Conservation (phyloP, 92 coral and sea anemone species). For the Virgularia gustaviana region DNA sequence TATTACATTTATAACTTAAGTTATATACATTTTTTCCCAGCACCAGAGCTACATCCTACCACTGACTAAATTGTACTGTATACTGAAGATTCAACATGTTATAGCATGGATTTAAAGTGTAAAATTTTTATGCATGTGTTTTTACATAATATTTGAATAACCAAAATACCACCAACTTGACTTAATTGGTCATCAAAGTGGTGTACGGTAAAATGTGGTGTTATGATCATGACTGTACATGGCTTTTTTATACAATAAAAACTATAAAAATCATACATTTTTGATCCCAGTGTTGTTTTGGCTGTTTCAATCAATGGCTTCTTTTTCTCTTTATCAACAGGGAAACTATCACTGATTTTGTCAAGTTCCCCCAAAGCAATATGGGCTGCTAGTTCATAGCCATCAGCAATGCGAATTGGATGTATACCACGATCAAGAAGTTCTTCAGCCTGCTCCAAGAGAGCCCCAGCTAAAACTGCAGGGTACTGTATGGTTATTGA, state of each 20-base stretch:
- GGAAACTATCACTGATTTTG: slow-evolving; percentile 85
- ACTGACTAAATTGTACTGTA: no score
- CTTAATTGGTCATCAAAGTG: background rate
- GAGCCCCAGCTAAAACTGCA: slow-evolving; percentile 97
- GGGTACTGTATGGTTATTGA: no score
- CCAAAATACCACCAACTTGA: no score
- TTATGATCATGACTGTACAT: no score
- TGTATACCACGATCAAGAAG: slow-evolving; percentile 97
- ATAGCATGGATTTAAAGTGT: no score
- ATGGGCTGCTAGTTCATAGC: slow-evolving; percentile 95
- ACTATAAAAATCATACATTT: slow-evolving; percentile 65
- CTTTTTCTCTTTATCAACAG: slow-evolving; percentile 70
- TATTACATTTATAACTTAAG: no score
- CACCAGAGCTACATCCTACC: no score
- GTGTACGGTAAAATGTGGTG: no score
- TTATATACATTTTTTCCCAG: no score
- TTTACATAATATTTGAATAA: no score
- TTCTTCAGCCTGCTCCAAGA: slow-evolving; percentile 97
- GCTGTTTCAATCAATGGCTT: slow-evolving; percentile 92
- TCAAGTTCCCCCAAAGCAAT: slow-evolving; percentile 88
- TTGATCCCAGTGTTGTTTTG: slow-evolving; percentile 95
- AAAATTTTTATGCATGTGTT: no score
- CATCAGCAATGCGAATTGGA: slow-evolving; percentile 97
- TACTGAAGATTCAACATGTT: no score
- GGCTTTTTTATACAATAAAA: background rate